Evolutionary conservation across 2,797 vertebrate species (phyloP), one percentile per base, ranked within the genome.

Genomic region (Lutjanus campechanus): DNA sequence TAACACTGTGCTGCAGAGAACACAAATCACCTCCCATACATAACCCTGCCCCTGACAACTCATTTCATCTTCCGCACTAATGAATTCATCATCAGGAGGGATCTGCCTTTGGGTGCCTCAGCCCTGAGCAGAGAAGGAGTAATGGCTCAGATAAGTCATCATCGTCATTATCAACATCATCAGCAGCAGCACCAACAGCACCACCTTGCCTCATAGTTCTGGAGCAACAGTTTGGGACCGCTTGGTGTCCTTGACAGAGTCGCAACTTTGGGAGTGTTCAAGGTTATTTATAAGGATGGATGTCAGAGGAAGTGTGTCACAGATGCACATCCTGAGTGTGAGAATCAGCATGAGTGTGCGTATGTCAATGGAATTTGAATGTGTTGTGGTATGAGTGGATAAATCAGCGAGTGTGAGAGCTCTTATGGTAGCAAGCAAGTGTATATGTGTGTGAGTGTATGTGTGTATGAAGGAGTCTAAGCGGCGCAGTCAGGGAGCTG

Each of bases 401-500:
- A 91, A 91, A 87, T 85, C 81, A 46, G 79, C 7, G 82, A 83
- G 78, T 79, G 82, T 77, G 80, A 69, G 86, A 82, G 83, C 82
- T 87, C 82, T 84, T 73, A 77, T 73, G 81, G 86, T 53, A 81
- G 84, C 76, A 73, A 77, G 87, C 54, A 73, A 63, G 82, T 76
- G n/a, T 51, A 6, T 84, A 55, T 64, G 74, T 69, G 64, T 79
- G 78, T 67, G 19, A 66, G 11, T 78, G 69, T 73, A 85, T 77
- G 84, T 13, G 77, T 55, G 81, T 64, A 63, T 82, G 90, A 86
- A 86, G 84, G 84, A 89, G 87, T 91, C 81, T 93, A 94, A 94
- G 93, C 85, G 85, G 91, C 85, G 50, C 89, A 95, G 93, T 93
- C 91, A 93, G 93, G 89, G 90, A 93, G 92, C 94, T 95, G 95